Evolutionary conservation across 1,140 invertebrate genomes (phyloP), one percentile per base, ranked within the genome.

Genomic region (Drosophila mauritiana): DNA sequence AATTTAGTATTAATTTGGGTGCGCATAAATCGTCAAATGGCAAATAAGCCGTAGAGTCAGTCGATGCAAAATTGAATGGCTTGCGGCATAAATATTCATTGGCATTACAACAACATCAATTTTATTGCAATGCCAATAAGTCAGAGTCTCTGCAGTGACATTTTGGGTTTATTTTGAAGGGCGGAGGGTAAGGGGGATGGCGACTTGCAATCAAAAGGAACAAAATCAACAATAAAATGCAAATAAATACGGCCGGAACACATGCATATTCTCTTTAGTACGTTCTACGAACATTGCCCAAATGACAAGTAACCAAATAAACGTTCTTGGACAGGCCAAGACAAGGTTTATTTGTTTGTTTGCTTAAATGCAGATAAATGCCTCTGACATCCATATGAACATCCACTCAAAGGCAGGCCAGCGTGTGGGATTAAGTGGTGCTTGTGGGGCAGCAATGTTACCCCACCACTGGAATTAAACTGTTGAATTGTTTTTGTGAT

Each of bases 161-260:
- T 76, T 84, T 69, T 62, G 62, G 77, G 78, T 78, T 70, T 78
- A 78, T 86, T 74, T 81, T 20, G 45, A 31, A 46, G 51, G 10
- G 45, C 13, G 20, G 4, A 55, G 36, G 36, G 46, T 37, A 49
- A 51, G 10, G 37, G 20, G 20, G 10, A 55, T 27, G 36, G 46
- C 42, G 61, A 54, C 59, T 78, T 82, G 82, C 83, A 86, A 86
- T 86, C 82, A 86, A 86, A 86, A 76, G 82, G 75, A 83, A 79
- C 75, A 88, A 88, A 86, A 86, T 86, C 82, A 86, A 88, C 82
- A 86, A 82, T 86, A 86, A 86, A 88, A 88, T 86, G 79, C 84
- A 86, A 88, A 86, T 88, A 86, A 86, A 86, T 86, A 82, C 81
- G 73, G 56, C 56, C 73, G 48, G 27, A 17, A 67, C 67, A 69